phyloP scores from a whole-genome alignment of 2,113 vertebrate genomes.

The Syngnathus scovelli region DNA sequence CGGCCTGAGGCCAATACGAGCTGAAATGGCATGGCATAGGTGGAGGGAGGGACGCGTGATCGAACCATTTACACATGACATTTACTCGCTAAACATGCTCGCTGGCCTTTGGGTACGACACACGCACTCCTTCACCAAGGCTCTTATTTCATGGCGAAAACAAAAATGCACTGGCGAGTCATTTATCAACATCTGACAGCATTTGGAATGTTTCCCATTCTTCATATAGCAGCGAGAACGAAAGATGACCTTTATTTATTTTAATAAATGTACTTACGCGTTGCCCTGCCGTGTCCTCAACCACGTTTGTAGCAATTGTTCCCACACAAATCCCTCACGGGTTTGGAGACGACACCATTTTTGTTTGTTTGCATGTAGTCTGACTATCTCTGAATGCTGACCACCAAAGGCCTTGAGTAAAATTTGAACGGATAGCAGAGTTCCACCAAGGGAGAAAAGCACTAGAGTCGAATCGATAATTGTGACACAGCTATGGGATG shows the following conservation, averaged over 20 bases:
- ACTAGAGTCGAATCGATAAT: slow-evolving; percentile 25
- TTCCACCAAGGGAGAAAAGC: slow-evolving; percentile 8
- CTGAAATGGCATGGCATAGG: slow-evolving; percentile 37
- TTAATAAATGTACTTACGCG: background rate
- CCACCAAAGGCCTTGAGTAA: background rate
- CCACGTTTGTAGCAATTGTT: slow-evolving; percentile 22
- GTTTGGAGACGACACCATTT: slow-evolving; percentile 14
- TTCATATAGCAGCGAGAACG: background rate
- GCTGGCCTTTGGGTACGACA: slow-evolving; percentile 52
- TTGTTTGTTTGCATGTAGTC: background rate
- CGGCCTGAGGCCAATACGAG: slow-evolving; percentile 24
- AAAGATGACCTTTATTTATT: background rate
- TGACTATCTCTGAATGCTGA: no score
- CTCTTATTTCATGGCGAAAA: slow-evolving; percentile 17
- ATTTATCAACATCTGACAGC: slow-evolving; percentile 36
- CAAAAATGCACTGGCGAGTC: background rate
- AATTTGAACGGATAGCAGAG: background rate
- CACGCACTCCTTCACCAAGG: slow-evolving; percentile 23
- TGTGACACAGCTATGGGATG: slow-evolving; percentile 24
- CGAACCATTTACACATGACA: slow-evolving; percentile 52
- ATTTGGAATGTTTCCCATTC: slow-evolving; percentile 21
- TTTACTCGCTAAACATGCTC: slow-evolving; percentile 52
- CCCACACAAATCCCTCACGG: slow-evolving; percentile 15
- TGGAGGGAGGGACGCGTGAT: slow-evolving; percentile 5
- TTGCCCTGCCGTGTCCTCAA: background rate